Conservation (phyloP, 2,113 vertebrate genomes). For the Pterocles gutturalis region DNA sequence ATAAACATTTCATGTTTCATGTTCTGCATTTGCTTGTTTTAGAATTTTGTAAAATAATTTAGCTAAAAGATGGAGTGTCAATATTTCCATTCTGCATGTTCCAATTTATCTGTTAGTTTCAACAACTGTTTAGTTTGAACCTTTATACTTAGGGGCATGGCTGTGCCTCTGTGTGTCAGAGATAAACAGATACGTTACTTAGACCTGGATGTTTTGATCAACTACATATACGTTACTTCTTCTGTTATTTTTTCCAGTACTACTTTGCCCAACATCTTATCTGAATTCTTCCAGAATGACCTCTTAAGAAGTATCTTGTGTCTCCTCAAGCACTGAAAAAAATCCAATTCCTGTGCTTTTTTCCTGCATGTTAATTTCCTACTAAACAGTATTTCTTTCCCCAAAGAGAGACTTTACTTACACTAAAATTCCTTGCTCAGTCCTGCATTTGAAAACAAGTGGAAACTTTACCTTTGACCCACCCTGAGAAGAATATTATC, state of each 20-base stretch:
- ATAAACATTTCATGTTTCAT: neutral
- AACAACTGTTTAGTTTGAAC: neutral
- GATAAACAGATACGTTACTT: neutral
- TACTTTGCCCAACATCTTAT: neutral
- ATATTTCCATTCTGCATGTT: neutral
- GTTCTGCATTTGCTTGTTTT: neutral
- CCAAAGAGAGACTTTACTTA: neutral
- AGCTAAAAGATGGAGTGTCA: neutral
- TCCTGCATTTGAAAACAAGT: neutral
- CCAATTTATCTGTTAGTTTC: neutral
- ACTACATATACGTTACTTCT: neutral
- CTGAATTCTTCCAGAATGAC: neutral
- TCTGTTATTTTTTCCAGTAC: neutral
- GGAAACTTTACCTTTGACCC: neutral
- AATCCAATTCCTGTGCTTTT: neutral
- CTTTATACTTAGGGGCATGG: neutral
- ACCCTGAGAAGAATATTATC: neutral
- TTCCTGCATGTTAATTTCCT: neutral
- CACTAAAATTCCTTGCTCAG: neutral
- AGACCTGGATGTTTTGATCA: neutral
- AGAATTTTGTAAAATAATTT: neutral
- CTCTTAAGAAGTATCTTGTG: neutral
- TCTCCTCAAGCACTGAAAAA: neutral
- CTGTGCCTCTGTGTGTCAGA: neutral
- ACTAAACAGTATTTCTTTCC: neutral